Percentiles rank a stretch among this genome's conserved stretches.
Evolutionary conservation across 53 echinoderm and acorn worm species (phyloP).

Genomic region (Hippasteria phrygiana): DNA sequence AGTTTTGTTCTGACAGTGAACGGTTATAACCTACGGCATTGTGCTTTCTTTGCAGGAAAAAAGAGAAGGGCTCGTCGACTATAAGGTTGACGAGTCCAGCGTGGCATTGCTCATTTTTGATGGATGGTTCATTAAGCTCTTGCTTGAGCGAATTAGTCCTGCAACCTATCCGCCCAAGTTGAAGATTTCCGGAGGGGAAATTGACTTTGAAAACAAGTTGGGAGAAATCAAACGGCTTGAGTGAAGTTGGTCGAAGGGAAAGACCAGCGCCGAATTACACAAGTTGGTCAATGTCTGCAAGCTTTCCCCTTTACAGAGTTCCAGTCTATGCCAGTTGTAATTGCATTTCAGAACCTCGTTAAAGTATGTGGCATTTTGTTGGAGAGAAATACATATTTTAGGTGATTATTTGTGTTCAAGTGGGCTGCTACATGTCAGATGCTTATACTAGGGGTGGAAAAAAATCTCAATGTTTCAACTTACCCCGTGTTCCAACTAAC

Average conservation of each 20-base stretch:
- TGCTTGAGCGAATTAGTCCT: not conserved
- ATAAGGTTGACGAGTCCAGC: not conserved
- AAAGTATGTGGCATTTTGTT: no score
- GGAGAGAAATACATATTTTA: no score
- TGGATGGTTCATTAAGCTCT: not conserved
- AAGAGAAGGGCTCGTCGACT: no score
- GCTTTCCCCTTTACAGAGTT: not conserved
- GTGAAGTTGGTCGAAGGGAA: not conserved
- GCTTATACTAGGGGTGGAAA: no score
- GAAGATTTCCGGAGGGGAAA: constrained; percentile 11
- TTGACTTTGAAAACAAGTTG: constrained; percentile 25
- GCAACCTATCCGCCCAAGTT: not conserved
- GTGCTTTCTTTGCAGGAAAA: no score
- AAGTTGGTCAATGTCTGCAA: not conserved
- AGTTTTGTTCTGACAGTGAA: no score
- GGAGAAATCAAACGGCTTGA: not conserved
- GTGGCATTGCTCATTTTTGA: not conserved
- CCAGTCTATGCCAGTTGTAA: not conserved
- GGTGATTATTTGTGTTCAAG: no score
- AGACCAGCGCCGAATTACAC: not conserved
- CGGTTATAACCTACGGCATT: no score
- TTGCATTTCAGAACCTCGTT: not conserved
- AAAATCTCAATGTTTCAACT: no score
- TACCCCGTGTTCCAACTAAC: no score
- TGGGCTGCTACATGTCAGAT: no score